Conservation (phyloP, 2,797 vertebrate species). For the Anisognathus igniventris region DNA sequence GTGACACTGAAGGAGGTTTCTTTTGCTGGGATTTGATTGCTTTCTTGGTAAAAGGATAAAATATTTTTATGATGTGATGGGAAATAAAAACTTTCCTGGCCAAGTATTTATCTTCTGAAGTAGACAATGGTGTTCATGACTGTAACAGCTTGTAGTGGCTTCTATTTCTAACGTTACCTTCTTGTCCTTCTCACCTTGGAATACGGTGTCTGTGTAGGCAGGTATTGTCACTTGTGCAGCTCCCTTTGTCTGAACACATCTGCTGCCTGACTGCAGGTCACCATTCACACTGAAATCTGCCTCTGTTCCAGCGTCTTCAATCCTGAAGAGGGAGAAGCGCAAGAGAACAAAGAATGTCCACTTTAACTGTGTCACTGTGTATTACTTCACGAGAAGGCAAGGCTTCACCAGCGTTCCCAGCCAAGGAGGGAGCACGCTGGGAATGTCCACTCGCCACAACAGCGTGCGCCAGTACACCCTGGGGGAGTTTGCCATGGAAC, state of each 20-base stretch:
- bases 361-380: slow-evolving; percentile 97
- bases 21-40: not conserved
- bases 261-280: not conserved
- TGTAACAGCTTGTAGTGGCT: not conserved
- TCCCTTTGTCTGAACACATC: not conserved
- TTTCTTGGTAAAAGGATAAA: not conserved
- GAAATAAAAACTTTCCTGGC: not conserved
- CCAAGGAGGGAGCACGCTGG: slow-evolving; percentile 96
- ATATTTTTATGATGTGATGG: not conserved
- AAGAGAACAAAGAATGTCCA: slow-evolving; percentile 91
- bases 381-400: slow-evolving; percentile 95
- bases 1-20: not conserved
- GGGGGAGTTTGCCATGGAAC: slow-evolving; percentile 94
- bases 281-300: not conserved
- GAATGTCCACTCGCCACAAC: slow-evolving; percentile 96
- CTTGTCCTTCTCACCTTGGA: not conserved
- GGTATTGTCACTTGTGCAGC: not conserved
- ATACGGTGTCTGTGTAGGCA: not conserved
- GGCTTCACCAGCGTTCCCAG: slow-evolving; percentile 99
- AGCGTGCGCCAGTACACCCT: slow-evolving; percentile 92
- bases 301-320: slow-evolving; percentile 86
- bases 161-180: not conserved
- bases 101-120: not conserved
- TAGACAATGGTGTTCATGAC: not conserved
- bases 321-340: slow-evolving; percentile 95